A percentile compares a stretch with the other conserved stretches of the same genome.
These are phyloP conservation scores for Beroe forskalii DNA, from an alignment of 37 sponge, comb jelly and placozoan species.

Conservation along the genomic window DNA sequence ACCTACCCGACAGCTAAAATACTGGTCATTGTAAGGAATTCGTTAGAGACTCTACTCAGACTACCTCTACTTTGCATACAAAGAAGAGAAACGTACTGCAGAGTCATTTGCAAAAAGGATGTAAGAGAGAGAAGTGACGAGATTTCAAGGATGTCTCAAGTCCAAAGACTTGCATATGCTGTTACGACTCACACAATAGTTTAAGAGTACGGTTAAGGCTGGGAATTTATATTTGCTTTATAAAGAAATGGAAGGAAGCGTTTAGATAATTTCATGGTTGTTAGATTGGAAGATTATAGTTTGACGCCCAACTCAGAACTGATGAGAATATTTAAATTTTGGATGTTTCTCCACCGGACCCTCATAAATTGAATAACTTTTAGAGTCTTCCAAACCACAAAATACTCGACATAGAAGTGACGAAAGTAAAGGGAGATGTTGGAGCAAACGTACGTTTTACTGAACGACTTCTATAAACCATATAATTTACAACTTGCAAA, in stretches of 20 bases:
- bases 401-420: neutral
- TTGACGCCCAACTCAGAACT: too few relatives aligned
- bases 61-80: neutral
- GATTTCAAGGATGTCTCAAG: neutral
- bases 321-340: too few relatives aligned
- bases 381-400: neutral
- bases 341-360: neutral
- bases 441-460: neutral
- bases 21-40: too few relatives aligned
- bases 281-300: neutral
- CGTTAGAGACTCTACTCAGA: neutral
- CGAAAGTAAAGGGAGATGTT: neutral
- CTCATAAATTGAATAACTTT: neutral
- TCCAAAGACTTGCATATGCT: neutral
- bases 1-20: neutral
- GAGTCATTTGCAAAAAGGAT: neutral
- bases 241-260: neutral
- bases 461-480: neutral
- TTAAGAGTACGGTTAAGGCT: neutral
- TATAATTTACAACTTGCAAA: too few relatives aligned
- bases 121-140: neutral
- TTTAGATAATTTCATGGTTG: neutral
- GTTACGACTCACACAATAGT: constrained; percentile 12
- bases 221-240: constrained; percentile 8
- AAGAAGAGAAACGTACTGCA: neutral